Conservation (phyloP, 37 sponge, comb jelly and placozoan species). For the Cliona cf. orientalis region DNA sequence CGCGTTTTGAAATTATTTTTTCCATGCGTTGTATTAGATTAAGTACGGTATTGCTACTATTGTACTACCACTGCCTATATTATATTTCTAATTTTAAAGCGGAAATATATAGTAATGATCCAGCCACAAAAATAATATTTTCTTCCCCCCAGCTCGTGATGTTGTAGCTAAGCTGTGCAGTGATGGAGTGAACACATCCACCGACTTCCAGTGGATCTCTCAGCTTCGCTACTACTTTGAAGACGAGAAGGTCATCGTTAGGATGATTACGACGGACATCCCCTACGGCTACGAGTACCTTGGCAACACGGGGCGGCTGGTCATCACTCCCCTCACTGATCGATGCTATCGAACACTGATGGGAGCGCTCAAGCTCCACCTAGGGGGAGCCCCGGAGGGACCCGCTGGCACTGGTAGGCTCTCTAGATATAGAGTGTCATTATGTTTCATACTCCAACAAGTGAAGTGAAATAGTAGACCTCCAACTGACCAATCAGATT, state of each 20-base stretch:
- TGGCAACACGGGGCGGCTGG: constrained; percentile 97
- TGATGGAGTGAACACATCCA: constrained; percentile 68
- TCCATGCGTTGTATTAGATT: no score
- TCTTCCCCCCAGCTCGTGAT: constrained; percentile 85
- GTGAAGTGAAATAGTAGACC: no score
- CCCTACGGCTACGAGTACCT: constrained; percentile 98
- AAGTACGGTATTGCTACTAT: not conserved
- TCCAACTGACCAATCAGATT: no score
- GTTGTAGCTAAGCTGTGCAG: constrained; percentile 86
- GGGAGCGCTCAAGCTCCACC: constrained; percentile 97
- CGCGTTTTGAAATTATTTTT: no score
- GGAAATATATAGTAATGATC: no score
- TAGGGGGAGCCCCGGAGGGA: constrained; percentile 98
- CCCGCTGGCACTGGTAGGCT: constrained; percentile 95
- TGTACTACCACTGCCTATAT: not conserved
- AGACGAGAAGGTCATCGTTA: constrained; percentile 75
- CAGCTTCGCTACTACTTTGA: constrained; percentile 98
- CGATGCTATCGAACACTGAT: constrained; percentile 97
- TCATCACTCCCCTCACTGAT: constrained; percentile 98
- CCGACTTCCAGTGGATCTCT: constrained; percentile 97
- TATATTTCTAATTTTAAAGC: not conserved
- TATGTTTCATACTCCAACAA: no score
- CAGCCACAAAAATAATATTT: no score
- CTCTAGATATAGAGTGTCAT: no score
- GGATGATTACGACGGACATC: constrained; percentile 98